A percentile compares a stretch with the other conserved stretches of the same genome.
These are phyloP conservation scores for Elaphurus davidianus DNA, from an alignment of 2,113 vertebrate species.

Conservation along the genomic window DNA sequence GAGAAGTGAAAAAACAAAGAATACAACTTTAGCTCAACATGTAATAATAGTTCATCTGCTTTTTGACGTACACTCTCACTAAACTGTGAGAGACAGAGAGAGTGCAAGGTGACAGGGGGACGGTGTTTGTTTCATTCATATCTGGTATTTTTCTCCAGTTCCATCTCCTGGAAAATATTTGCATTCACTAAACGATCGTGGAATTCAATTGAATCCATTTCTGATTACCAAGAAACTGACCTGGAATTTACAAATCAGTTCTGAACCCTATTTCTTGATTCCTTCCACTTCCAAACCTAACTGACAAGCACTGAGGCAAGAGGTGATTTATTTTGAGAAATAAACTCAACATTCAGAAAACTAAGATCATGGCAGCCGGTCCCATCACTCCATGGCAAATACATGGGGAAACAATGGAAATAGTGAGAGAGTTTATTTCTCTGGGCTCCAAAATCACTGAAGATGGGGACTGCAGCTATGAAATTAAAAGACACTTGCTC, in stretches of 20 bases:
- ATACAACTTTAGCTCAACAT: not conserved
- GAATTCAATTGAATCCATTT: not conserved
- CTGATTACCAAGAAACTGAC: not conserved
- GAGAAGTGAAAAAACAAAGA: not conserved
- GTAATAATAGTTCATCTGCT: not conserved
- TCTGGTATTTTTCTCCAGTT: not conserved
- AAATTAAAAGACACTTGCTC: not conserved
- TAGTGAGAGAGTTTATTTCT: not conserved
- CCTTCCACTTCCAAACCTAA: not conserved
- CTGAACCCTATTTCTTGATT: not conserved
- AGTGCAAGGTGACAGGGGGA: not conserved
- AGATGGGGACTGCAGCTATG: not conserved
- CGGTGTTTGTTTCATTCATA: rapidly evolving
- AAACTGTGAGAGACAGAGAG: not conserved
- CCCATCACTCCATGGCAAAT: not conserved
- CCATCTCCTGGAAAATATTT: not conserved
- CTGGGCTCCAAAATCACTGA: not conserved
- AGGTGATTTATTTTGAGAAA: not conserved
- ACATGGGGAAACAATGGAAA: not conserved
- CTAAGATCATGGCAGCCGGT: not conserved
- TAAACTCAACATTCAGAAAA: not conserved
- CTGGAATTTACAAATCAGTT: not conserved
- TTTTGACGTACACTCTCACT: not conserved
- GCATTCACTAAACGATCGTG: not conserved
- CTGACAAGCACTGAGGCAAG: not conserved